Evolutionary conservation across 2,113 vertebrate genomes (phyloP).

Genomic region (Pteruthius melanotis): DNA sequence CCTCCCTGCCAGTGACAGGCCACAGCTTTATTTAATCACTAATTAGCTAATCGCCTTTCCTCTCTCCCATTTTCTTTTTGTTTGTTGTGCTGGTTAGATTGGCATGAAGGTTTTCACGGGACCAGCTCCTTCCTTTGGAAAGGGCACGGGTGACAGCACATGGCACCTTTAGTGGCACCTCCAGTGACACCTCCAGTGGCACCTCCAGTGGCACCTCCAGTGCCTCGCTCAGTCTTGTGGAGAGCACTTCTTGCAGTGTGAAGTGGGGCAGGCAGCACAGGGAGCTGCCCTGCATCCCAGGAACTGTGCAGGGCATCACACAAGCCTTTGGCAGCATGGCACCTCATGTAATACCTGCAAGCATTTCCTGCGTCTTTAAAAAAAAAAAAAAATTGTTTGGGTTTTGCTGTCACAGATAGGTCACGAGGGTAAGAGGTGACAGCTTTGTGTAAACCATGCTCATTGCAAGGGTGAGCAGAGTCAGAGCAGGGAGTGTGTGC

Average conservation of each 20-base stretch:
- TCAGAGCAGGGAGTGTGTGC: fast-evolving
- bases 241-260: fast-evolving
- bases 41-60: neutral
- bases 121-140: neutral
- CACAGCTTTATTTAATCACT: constrained; percentile 17
- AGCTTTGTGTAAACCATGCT: fast-evolving
- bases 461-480: neutral
- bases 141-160: neutral
- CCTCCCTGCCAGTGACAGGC: neutral
- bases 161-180: neutral
- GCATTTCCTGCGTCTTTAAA: neutral
- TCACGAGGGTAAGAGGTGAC: neutral
- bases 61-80: neutral
- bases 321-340: neutral
- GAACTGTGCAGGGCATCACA: fast-evolving
- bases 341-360: fast-evolving
- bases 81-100: neutral
- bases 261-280: neutral
- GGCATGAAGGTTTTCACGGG: neutral
- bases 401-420: neutral
- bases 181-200: neutral
- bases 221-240: fast-evolving
- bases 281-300: neutral
- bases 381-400: neutral
- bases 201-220: neutral